Conservation (phyloP, 2,113 vertebrate species). For the Hippocampus barbouri region DNA sequence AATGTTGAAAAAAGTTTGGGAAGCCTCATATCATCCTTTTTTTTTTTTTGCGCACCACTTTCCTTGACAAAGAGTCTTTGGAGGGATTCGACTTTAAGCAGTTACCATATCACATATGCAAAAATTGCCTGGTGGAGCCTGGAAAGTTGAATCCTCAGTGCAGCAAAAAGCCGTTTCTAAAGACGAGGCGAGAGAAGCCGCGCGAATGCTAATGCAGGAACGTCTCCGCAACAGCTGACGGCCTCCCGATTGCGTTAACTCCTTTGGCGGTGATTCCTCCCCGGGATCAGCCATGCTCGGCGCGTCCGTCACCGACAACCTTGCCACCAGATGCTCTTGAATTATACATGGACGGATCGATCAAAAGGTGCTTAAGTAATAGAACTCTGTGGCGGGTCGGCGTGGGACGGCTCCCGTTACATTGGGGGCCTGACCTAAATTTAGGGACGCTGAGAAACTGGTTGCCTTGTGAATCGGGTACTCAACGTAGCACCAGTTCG, state of each 20-base stretch:
- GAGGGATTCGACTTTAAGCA: background rate
- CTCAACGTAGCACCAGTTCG: slow-evolving; percentile 37
- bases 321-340: slow-evolving; percentile 69
- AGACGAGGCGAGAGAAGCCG: background rate
- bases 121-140: background rate
- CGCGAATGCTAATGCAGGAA: slow-evolving; percentile 44
- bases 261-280: slow-evolving; percentile 17
- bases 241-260: slow-evolving; percentile 47
- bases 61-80: background rate
- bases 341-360: slow-evolving; percentile 69
- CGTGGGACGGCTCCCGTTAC: slow-evolving; percentile 52
- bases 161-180: slow-evolving; percentile 1
- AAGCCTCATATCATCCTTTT: background rate
- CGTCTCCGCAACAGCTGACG: slow-evolving; percentile 42
- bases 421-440: slow-evolving; percentile 64
- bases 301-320: slow-evolving; percentile 64
- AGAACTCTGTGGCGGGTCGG: slow-evolving; percentile 49
- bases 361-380: slow-evolving; percentile 69
- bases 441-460: slow-evolving; percentile 48
- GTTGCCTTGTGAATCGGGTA: slow-evolving; percentile 49
- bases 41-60: background rate
- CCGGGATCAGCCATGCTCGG: slow-evolving; percentile 56
- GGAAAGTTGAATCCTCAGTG: slow-evolving; percentile 24
- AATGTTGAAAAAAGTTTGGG: background rate
- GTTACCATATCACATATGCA: slow-evolving; percentile 2